Conservation (phyloP, 1,140 invertebrate genomes). For the Achatina immaculata region DNA sequence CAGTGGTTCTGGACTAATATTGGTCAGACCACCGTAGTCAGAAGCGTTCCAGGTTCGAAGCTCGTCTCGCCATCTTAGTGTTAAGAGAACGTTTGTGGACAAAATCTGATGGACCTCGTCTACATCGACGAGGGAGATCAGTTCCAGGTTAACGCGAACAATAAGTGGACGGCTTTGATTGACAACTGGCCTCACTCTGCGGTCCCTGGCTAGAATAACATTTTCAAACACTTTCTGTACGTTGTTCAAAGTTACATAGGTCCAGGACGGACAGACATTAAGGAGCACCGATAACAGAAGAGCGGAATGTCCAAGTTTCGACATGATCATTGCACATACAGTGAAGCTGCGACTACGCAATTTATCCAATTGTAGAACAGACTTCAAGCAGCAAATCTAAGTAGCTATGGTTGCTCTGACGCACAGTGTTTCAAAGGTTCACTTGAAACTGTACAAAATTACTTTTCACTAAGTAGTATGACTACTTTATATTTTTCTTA, state of each 20-base stretch:
- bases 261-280: neutral
- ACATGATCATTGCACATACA: no score
- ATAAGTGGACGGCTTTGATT: neutral
- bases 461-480: no score
- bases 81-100: neutral
- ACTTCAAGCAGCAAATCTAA: no score
- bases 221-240: neutral
- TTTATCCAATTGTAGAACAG: no score
- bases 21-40: neutral
- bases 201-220: neutral
- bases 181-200: neutral
- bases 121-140: neutral
- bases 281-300: neutral
- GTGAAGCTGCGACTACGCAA: no score
- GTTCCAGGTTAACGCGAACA: neutral
- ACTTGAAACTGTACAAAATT: no score
- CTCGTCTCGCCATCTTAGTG: slow-evolving; percentile 19
- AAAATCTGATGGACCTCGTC: slow-evolving; percentile 14
- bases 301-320: no score
- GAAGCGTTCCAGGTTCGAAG: slow-evolving; percentile 20
- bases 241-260: neutral
- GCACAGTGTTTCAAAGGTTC: no score
- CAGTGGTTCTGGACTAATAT: neutral
- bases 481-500: no score
- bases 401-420: no score